Base-by-base conservation (phyloP, 2,888 invertebrate species). In the Sphinx pinastri region DNA sequence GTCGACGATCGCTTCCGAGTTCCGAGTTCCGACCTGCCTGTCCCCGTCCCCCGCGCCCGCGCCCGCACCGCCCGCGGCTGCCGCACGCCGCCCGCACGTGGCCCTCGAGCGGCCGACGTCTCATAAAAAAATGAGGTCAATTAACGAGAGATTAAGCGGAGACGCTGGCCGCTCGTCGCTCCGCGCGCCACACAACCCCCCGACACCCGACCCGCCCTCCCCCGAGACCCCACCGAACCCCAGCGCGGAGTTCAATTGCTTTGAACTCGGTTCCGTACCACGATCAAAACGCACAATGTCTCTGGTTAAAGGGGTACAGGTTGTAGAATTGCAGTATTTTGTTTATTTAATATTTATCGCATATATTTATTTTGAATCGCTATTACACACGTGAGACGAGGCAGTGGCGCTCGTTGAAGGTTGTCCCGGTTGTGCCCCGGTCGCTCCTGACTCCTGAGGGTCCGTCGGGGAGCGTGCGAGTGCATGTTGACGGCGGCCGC, bases 341-440 rank as follows among this genome's bases (percentile, higher is more conserved):
- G 82, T 89, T 87, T 88, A 85, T 90, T 88, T 90, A 88, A 87
- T 89, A 91, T 92, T 79, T 79, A 93, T 92, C 89, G 92, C 92
- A 91, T 93, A 88, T 93, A 92, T 93, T 91, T 93, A 91, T 92
- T 90, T 88, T 88, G 85, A 82, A 84, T 85, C 86, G 93, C 93
- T 91, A 90, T 86, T 81, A 84, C 82, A 88, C 86, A 57, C 90
- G 91, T 86, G 84, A 85, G 86, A 87, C 63, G 63, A 49, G 45
- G 88, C 88, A 88, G 91, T 89, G 90, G 91, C 90, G 88, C 89
- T 92, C 93, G 94, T 91, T 93, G 93, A 94, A 94, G 94, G 94
- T 94, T 94, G 94, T 94, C 94, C 94, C 94, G 94, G 94, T 93
- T 93, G 91, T 91, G 90, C 91, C 93, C 93, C 95, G 95, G 94